Base-by-base conservation (phyloP, 2,888 invertebrate species). In the Flexamia atlantica region DNA sequence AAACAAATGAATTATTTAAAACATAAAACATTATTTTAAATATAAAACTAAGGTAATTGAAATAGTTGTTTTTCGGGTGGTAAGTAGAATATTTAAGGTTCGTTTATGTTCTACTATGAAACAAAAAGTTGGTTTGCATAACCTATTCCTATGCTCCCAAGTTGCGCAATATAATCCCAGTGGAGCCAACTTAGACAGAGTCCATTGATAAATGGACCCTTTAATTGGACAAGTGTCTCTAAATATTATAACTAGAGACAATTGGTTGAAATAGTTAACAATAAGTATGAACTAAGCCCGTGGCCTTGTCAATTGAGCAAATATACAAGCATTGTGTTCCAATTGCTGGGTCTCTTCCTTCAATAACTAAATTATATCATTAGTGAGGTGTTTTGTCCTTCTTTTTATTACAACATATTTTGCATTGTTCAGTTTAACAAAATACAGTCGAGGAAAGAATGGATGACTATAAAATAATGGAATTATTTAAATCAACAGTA, bases 271-370 rank as follows among this genome's bases (percentile, higher is more conserved):
- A 79, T 79, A 79, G 79, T 79, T 79, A 79, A 79, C 79, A 79
- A 79, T 53, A 53, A 79, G 32, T 57, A 32, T 79, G 79, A 53
- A 79, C 79, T 36, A 79, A 76, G 74, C 74, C 46, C 25, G 50
- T 74, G 82, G 20, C 74, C 72, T 57, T 74, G 42, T 74, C 74
- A 74, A 83, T 83, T 83, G 82, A 83, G 82, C 74, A 72, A 74
- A 82, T 82, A 82, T 82, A 82, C 50, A 68, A 70, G 70, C 72
- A 82, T 82, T 82, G 82, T 82, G 46, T 32, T 68, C 30, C 82
- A 82, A 46, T 82, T 82, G 70, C 46, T 42, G 42, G 50, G 25
- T 76, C 46, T 40, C 46, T 20, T 46, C 40, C 42, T 46, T 76
- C 46, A 42, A 76, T 46, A 46, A 76, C 74, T 76, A 76, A 76